These are phyloP conservation scores for Toxotes lorentzi DNA, from an alignment of 2,797 vertebrate species.

Conservation along the genomic window DNA sequence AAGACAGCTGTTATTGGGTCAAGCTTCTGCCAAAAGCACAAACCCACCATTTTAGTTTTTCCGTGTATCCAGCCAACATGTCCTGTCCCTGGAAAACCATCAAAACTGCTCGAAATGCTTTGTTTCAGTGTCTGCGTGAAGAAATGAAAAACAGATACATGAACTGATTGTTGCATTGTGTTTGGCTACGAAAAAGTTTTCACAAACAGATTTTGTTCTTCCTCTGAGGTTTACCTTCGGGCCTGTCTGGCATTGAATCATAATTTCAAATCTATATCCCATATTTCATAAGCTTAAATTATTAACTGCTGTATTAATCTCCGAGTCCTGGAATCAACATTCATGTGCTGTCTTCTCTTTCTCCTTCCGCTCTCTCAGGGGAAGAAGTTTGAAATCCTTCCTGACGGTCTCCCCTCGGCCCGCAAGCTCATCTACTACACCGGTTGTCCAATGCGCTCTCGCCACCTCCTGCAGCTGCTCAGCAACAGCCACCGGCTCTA, in stretches of 20 bases:
- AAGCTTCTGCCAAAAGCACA: conserved; percentile 53
- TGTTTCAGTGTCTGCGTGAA: conserved; percentile 29
- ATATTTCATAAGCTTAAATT: conserved; percentile 19
- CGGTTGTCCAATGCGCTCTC: conserved; percentile 93
- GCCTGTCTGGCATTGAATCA: conserved; percentile 28
- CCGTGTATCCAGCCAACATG: conserved; percentile 54
- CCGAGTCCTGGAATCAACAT: conserved; percentile 14
- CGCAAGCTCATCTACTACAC: conserved; percentile 98
- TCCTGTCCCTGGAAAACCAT: conserved; percentile 63
- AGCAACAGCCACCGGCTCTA: conserved; percentile 98
- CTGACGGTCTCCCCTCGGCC: conserved; percentile 95
- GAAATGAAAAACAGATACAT: conserved; percentile 58
- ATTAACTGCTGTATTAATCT: conserved; percentile 47
- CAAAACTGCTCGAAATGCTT: conserved; percentile 38
- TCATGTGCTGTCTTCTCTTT: not conserved
- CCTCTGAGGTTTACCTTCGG: conserved; percentile 25
- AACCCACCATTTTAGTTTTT: conserved; percentile 74
- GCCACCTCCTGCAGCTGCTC: conserved; percentile 96
- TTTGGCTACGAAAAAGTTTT: conserved; percentile 31
- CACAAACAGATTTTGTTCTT: conserved; percentile 22
- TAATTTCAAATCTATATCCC: conserved; percentile 50
- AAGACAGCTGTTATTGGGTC: conserved; percentile 69
- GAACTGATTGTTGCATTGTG: conserved; percentile 22
- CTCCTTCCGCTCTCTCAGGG: conserved; percentile 84
- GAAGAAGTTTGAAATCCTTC: conserved; percentile 98